These are phyloP conservation scores for Drosophila arawakana DNA, from an alignment of 1,140 invertebrate species.

Conservation along the genomic window DNA sequence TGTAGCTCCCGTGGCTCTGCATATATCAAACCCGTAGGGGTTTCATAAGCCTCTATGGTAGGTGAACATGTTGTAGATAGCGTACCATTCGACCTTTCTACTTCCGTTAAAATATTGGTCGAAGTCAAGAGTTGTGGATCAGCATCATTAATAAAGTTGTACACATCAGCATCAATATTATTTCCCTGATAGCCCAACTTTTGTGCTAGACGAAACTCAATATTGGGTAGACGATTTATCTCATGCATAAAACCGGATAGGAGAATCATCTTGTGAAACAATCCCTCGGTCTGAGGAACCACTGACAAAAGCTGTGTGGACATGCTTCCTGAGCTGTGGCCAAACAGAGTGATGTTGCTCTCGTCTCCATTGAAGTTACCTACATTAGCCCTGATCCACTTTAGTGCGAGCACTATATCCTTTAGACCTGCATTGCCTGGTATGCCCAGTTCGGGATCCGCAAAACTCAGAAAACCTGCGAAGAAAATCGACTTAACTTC, in stretches of 20 bases:
- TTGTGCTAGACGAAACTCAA: slow-evolving; percentile 43
- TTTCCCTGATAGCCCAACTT: slow-evolving; percentile 69
- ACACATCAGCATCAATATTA: slow-evolving; percentile 69
- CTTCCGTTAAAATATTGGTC: too few species aligned
- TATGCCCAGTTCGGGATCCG: slow-evolving; percentile 72
- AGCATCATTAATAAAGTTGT: slow-evolving; percentile 75
- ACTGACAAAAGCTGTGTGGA: slow-evolving; percentile 61
- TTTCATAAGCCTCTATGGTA: too few species aligned
- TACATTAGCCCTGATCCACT: slow-evolving; percentile 83
- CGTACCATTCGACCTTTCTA: too few species aligned
- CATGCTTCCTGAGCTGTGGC: slow-evolving; percentile 78
- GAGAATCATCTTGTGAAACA: slow-evolving; percentile 87
- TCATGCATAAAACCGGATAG: slow-evolving; percentile 85
- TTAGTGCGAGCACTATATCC: slow-evolving; percentile 83
- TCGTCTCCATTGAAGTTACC: slow-evolving; percentile 78
- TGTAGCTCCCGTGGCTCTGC: too few species aligned
- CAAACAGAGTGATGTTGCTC: slow-evolving; percentile 77
- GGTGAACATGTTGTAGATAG: too few species aligned
- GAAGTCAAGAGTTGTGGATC: too few species aligned
- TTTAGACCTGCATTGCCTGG: slow-evolving; percentile 83
- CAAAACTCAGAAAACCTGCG: slow-evolving; percentile 72
- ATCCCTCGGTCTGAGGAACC: slow-evolving; percentile 80
- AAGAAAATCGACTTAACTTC: slow-evolving; percentile 18
- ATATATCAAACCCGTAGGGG: too few species aligned
- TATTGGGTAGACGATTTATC: slow-evolving; percentile 40